Percentiles rank a stretch among this genome's conserved stretches.
phyloP scores from a whole-genome alignment of 2,113 vertebrate species.

The Vidua macroura region DNA sequence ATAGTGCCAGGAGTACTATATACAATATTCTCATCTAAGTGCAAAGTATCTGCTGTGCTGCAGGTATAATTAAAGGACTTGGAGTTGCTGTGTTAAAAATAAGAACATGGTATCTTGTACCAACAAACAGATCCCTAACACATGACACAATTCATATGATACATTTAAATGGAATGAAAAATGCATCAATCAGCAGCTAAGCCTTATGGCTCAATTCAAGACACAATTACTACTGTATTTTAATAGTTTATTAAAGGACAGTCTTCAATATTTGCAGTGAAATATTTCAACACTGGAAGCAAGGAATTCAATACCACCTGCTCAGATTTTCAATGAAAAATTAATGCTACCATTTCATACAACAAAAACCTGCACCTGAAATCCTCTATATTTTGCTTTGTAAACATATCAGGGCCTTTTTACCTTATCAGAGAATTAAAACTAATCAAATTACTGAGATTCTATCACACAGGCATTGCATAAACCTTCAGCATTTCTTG shows the following conservation, averaged over 20 bases:
- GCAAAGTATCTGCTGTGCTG: neutral
- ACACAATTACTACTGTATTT: neutral
- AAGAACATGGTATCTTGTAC: neutral
- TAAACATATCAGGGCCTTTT: neutral
- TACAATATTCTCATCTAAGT: neutral
- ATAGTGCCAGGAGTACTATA: neutral
- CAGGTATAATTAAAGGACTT: neutral
- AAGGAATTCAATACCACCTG: neutral
- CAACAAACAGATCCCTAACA: neutral
- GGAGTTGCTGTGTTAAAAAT: neutral
- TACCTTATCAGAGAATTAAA: neutral
- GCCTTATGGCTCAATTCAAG: neutral
- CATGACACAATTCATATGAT: neutral
- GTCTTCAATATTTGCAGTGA: neutral
- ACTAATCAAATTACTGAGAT: neutral
- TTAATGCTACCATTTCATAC: neutral
- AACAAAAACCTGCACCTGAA: neutral
- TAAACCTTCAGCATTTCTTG: neutral
- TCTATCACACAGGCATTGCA: neutral
- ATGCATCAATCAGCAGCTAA: neutral
- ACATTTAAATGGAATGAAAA: neutral
- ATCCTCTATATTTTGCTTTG: neutral
- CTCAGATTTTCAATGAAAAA: neutral
- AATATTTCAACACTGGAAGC: neutral
- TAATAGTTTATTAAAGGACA: neutral